These are phyloP conservation scores for Epicampocera succincta DNA, from an alignment of 2,888 invertebrate species.

Conservation along the genomic window DNA sequence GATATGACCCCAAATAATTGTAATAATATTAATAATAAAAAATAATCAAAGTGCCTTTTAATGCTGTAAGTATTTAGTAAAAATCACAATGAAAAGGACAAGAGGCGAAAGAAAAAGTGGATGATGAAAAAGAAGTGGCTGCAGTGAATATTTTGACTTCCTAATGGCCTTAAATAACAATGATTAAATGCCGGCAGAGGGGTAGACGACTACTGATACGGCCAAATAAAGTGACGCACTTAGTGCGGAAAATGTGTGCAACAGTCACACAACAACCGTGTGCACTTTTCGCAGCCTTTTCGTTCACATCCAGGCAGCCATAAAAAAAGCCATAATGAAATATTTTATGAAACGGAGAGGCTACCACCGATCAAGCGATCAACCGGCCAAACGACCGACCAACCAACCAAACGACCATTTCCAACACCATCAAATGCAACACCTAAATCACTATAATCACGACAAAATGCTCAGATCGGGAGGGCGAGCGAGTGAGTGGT, in stretches of 20 bases:
- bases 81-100: not conserved
- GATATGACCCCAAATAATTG: slow-evolving; percentile 35
- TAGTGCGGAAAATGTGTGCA: slow-evolving; percentile 49
- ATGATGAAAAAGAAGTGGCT: not conserved
- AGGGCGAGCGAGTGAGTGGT: slow-evolving; percentile 15
- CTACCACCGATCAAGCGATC: slow-evolving; percentile 11
- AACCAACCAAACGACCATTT: slow-evolving; percentile 12
- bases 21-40: slow-evolving; percentile 52
- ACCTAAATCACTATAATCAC: slow-evolving; percentile 66
- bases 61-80: slow-evolving; percentile 2
- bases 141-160: slow-evolving; percentile 60
- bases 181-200: slow-evolving; percentile 55
- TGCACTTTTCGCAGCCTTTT: slow-evolving; percentile 1
- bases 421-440: slow-evolving; percentile 55
- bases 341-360: slow-evolving; percentile 33
- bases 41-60: slow-evolving; percentile 19
- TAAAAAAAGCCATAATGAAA: slow-evolving; percentile 41
- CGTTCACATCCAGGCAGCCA: not conserved
- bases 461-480: slow-evolving; percentile 28
- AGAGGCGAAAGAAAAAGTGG: not conserved
- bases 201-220: not conserved
- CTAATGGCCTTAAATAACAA: slow-evolving; percentile 71
- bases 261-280: not conserved
- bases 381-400: not conserved
- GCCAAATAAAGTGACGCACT: slow-evolving; percentile 60